phyloP scores from a whole-genome alignment of 2,888 invertebrate species.

The Dione vanillae region DNA sequence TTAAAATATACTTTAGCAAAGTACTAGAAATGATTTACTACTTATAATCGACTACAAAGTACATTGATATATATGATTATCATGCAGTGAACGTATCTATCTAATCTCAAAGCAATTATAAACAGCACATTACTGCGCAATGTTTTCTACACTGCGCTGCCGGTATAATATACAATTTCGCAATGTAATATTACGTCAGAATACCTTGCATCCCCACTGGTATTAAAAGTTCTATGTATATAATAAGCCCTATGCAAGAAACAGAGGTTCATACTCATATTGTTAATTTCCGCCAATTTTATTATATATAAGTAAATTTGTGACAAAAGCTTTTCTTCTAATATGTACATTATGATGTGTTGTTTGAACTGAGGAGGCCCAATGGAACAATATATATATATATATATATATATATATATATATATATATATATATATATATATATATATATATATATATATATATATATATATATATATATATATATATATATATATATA shows the following conservation, averaged over 20 bases:
- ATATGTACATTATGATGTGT: too few species aligned
- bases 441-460: too few species aligned
- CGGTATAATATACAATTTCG: conserved; percentile 22
- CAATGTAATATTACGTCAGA: conserved; percentile 23
- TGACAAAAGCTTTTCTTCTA: too few species aligned
- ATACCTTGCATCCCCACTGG: neutral
- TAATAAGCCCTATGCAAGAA: neutral
- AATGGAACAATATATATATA: too few species aligned
- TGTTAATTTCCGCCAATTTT: neutral
- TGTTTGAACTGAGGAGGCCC: too few species aligned
- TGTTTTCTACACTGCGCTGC: conserved; percentile 19
- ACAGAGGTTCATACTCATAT: too few species aligned
- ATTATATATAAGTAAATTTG: neutral
- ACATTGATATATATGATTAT: conserved; percentile 1
- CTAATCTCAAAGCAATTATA: conserved; percentile 18
- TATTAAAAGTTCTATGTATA: neutral
- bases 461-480: too few species aligned
- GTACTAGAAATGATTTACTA: neutral
- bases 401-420: too few species aligned
- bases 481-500: too few species aligned
- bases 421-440: too few species aligned
- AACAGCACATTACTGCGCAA: conserved; percentile 3
- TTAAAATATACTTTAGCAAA: neutral
- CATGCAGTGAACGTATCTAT: neutral
- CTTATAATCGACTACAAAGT: neutral